phyloP scores from a whole-genome alignment of 2,888 invertebrate genomes.

The Caenorhabditis japonica region DNA sequence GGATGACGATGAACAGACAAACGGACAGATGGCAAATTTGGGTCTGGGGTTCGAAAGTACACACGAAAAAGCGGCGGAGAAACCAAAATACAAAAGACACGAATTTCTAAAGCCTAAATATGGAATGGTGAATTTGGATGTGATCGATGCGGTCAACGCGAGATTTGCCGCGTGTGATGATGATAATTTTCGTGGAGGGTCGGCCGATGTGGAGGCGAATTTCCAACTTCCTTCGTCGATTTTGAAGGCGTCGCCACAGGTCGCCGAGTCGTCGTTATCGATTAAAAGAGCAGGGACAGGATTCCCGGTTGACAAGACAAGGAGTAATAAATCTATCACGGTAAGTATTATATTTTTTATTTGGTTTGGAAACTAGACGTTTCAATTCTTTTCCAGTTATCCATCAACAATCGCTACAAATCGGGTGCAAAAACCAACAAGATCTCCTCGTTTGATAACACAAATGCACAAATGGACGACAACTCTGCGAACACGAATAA shows the following conservation, averaged over 20 bases:
- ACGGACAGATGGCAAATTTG: constrained; percentile 62
- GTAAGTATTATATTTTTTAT: no score
- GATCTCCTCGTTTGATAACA: constrained; percentile 60
- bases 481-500: constrained; percentile 62
- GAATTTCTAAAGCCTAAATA: constrained; percentile 77
- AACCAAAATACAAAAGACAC: constrained; percentile 77
- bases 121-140: constrained; percentile 76
- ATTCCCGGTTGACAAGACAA: constrained; percentile 59
- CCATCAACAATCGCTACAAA: constrained; percentile 69
- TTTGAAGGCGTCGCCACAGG: constrained; percentile 38
- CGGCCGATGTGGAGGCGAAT: constrained; percentile 66
- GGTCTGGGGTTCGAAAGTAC: constrained; percentile 57
- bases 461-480: constrained; percentile 66
- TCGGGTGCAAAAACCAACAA: constrained; percentile 61
- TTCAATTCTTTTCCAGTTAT: constrained; percentile 57
- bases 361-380: no score
- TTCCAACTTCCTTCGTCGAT: constrained; percentile 67
- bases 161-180: constrained; percentile 72
- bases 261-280: constrained; percentile 59
- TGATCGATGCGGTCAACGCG: constrained; percentile 77
- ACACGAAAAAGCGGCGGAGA: constrained; percentile 65
- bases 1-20: constrained; percentile 77
- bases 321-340: constrained; percentile 71
- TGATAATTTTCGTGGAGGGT: constrained; percentile 52
- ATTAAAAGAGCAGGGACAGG: constrained; percentile 54